A percentile compares a stretch with the other conserved stretches of the same genome.
phyloP scores from a whole-genome alignment of 2,888 invertebrate genomes.

The Napeogenes inachia region DNA sequence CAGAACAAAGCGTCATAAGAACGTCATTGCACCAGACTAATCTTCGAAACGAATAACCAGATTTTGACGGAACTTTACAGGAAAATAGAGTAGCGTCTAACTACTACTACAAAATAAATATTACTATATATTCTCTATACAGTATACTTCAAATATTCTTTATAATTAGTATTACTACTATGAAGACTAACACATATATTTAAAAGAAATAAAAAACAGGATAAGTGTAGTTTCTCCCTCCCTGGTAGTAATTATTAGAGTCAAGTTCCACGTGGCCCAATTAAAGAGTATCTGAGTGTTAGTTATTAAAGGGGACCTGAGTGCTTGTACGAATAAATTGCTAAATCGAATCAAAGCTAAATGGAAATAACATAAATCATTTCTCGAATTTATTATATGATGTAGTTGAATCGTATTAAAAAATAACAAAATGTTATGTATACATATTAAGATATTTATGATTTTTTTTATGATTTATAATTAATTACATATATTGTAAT shows the following conservation, averaged over 20 bases:
- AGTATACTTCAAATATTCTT: background rate
- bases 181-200: too few relatives aligned
- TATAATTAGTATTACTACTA: background rate
- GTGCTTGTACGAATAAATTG: constrained; percentile 27
- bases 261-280: constrained; percentile 26
- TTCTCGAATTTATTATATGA: background rate
- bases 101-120: too few relatives aligned
- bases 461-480: too few relatives aligned
- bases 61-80: too few relatives aligned
- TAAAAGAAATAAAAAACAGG: background rate
- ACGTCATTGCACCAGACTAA: too few relatives aligned
- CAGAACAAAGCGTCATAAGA: constrained; percentile 13
- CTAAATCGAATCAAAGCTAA: constrained; percentile 41
- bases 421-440: too few relatives aligned
- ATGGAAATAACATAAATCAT: constrained; percentile 23
- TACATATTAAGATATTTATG: too few relatives aligned
- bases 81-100: too few relatives aligned
- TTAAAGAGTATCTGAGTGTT: constrained; percentile 17
- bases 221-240: background rate
- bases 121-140: background rate
- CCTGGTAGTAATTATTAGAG: constrained; percentile 8
- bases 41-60: too few relatives aligned
- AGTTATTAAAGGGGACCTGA: constrained; percentile 22
- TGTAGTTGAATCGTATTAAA: background rate
- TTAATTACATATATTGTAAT: too few relatives aligned